Evolutionary conservation across 2,797 vertebrate genomes (phyloP).

Genomic region (Macroramphosus scolopax): DNA sequence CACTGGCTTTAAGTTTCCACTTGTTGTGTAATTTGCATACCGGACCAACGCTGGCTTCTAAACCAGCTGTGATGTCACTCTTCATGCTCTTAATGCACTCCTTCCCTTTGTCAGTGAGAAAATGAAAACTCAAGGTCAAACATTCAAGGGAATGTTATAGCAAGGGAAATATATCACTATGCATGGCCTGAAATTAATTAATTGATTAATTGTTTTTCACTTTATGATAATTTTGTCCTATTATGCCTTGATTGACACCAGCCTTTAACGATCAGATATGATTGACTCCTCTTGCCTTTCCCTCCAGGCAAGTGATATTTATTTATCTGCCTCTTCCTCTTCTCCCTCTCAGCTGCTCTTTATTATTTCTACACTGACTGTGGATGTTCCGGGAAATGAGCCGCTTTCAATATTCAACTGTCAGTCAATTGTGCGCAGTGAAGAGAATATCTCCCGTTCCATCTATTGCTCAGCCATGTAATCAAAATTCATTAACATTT

Average conservation of each 20-base stretch:
- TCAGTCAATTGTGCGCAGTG: constrained; percentile 44
- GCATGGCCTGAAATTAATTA: background rate
- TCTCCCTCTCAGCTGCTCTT: constrained; percentile 47
- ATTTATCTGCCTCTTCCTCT: constrained; percentile 67
- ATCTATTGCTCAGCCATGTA: constrained; percentile 53
- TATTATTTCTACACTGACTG: constrained; percentile 52
- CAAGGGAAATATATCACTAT: background rate
- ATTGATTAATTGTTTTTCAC: background rate
- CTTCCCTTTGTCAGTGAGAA: background rate
- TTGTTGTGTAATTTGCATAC: too few relatives aligned
- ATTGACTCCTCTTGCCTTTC: constrained; percentile 54
- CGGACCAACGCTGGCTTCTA: too few relatives aligned
- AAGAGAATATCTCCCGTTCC: constrained; percentile 42
- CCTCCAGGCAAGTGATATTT: constrained; percentile 72
- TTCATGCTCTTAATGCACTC: too few relatives aligned
- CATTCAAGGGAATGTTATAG: background rate
- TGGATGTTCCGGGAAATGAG: constrained; percentile 40
- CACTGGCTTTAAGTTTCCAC: too few relatives aligned
- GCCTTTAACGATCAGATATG: constrained; percentile 71
- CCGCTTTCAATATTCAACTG: constrained; percentile 44
- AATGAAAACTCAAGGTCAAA: background rate
- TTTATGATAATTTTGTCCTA: constrained; percentile 5
- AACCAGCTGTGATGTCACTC: too few relatives aligned
- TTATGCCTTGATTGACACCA: constrained; percentile 64
- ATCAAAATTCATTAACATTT: constrained; percentile 68